Conservation (phyloP, 2,113 vertebrate species). For the Tragelaphus buxtoni region DNA sequence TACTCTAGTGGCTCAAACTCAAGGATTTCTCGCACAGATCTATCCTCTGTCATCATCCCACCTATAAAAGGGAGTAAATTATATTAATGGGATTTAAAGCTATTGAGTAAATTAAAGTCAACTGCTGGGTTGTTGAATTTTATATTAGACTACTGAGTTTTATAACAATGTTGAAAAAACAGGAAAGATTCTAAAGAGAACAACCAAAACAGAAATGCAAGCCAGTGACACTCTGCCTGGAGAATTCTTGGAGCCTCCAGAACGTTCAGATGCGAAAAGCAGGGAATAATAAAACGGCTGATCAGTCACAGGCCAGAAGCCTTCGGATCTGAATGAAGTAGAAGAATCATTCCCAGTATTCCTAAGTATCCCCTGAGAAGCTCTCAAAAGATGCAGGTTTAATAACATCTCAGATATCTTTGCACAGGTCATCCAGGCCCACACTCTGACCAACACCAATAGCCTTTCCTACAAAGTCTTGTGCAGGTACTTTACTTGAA, state of each 20-base stretch:
- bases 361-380: not conserved
- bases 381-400: not conserved
- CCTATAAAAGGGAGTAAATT: not conserved
- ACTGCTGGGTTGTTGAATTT: not conserved
- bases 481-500: not conserved
- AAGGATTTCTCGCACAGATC: not conserved
- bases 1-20: not conserved
- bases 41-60: not conserved
- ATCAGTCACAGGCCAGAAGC: not conserved
- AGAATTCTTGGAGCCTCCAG: not conserved
- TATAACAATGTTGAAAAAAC: not conserved
- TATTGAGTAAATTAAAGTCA: slow-evolving; percentile 24
- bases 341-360: not conserved
- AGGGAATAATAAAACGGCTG: not conserved
- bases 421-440: not conserved
- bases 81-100: not conserved
- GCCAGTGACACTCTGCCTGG: not conserved
- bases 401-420: not conserved
- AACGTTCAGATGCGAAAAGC: not conserved
- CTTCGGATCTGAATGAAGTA: not conserved
- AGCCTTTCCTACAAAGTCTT: not conserved
- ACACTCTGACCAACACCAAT: not conserved
- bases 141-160: not conserved
- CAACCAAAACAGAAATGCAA: not conserved
- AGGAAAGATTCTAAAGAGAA: not conserved